Percentiles rank a stretch among this genome's conserved stretches.
Conservation (phyloP, 1,140 invertebrate genomes). For the Pseudomyrmex cubaensis region DNA sequence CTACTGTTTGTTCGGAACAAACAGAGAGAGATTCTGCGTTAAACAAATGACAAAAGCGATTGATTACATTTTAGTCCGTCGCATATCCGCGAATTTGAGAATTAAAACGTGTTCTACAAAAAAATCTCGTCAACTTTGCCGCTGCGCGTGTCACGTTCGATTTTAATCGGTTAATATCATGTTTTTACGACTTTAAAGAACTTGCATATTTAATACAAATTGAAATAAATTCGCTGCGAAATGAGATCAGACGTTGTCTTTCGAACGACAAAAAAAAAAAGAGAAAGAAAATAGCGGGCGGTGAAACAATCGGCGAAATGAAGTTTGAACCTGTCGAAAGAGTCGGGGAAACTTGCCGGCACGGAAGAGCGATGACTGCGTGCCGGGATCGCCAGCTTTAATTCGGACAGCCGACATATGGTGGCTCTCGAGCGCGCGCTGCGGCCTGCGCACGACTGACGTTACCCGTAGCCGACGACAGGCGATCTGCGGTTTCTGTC, state of each 20-base stretch:
- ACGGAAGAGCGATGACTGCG: not conserved
- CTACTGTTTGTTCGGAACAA: conserved; percentile 52
- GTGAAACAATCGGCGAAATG: not conserved
- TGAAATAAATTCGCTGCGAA: not conserved
- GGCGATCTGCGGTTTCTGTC: conserved; percentile 78
- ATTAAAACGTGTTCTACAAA: conserved; percentile 21
- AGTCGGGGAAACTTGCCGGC: not conserved
- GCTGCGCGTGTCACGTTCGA: conserved; percentile 17
- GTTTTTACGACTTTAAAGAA: not conserved
- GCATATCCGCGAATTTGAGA: not conserved
- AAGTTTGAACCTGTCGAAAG: conserved; percentile 38
- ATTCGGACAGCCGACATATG: conserved; percentile 67
- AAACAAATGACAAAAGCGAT: conserved; percentile 40
- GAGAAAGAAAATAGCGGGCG: not conserved
- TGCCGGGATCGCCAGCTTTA: conserved; percentile 40
- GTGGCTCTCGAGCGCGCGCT: conserved; percentile 42
- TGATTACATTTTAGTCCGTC: conserved; percentile 36
- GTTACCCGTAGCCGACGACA: conserved; percentile 68
- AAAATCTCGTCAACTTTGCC: not conserved
- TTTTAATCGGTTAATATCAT: not conserved
- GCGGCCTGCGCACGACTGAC: conserved; percentile 60
- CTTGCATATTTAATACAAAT: not conserved
- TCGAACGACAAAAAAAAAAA: too few species aligned
- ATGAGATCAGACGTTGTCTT: too few species aligned
- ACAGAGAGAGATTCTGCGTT: conserved; percentile 34